phyloP scores from a whole-genome alignment of 2,888 invertebrate species.

The Mechanitis messenoides region DNA sequence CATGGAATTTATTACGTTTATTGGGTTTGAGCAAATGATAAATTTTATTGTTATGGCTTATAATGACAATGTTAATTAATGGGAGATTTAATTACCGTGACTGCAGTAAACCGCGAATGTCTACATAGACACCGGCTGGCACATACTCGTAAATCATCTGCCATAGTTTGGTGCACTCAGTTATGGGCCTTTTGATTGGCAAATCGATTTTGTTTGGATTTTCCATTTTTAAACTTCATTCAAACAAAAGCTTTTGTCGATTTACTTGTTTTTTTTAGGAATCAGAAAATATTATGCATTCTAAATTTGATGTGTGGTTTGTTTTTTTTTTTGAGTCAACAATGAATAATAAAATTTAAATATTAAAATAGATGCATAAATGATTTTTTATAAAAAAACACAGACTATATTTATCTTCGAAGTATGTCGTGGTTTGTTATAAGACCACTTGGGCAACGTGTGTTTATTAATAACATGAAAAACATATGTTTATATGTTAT shows the following conservation, averaged over 20 bases:
- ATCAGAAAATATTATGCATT: background rate
- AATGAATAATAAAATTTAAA: too few relatives aligned
- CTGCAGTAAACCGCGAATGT: constrained; percentile 50
- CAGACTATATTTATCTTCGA: too few relatives aligned
- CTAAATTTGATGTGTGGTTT: background rate
- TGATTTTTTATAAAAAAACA: too few relatives aligned
- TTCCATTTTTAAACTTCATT: constrained; percentile 5
- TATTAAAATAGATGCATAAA: too few relatives aligned
- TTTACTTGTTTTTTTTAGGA: background rate
- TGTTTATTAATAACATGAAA: too few relatives aligned
- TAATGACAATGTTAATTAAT: constrained; percentile 27
- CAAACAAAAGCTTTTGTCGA: background rate
- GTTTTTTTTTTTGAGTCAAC: background rate
- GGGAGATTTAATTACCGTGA: constrained; percentile 63
- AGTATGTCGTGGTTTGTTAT: too few relatives aligned
- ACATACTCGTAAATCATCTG: constrained; percentile 48
- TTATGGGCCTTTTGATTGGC: constrained; percentile 6
- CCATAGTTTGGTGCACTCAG: constrained; percentile 28
- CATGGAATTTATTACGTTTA: constrained; percentile 1
- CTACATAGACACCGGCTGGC: constrained; percentile 43
- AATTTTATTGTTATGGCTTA: constrained; percentile 6
- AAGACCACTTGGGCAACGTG: too few relatives aligned
- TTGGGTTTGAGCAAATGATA: background rate
- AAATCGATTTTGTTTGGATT: constrained; percentile 6
- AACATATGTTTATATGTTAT: too few relatives aligned